Evolutionary conservation across 1,140 invertebrate genomes (phyloP), one percentile per base, ranked within the genome.

Genomic region (Drosophila grimshawi): DNA sequence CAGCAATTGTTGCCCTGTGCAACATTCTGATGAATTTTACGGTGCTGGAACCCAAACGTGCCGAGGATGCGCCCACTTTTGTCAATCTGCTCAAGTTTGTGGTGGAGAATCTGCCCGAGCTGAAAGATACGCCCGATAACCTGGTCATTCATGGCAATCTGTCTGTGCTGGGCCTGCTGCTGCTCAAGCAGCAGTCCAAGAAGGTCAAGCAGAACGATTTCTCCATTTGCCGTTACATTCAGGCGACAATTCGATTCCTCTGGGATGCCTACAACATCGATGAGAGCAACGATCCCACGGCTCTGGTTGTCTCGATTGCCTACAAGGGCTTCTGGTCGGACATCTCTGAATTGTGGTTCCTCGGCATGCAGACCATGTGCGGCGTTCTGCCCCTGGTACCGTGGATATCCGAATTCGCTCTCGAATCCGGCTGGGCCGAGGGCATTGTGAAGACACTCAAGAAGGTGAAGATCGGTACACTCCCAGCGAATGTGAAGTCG

Each of bases 1-100:
- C 94, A 5, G 96, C 97, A 0, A 96, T 98, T 93, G 95, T 97
- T 27, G 97, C 97, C 61, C 94, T 97, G 2, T 98, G 97, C 92
- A 98, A 98, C 80, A 95, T 98, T 49, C 95, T 98, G 46, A 97
- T 98, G 96, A 98, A 98, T 85, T 94, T 98, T 0, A 96, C 96
- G 8, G 97, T 98, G 1, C 91, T 98, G 32, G 97, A 98, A 91
- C 94, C 96, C 0, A 96, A 97, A 92, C 92, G 96, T 11, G 96
- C 97, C 3, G 95, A 97, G 86, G 94, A 95, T 65, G 96, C 95
- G 57, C 91, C 94, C 27, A 93, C 96, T 4, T 98, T 98, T 91
- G 95, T 95, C 64, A 95, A 95, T 49, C 92, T 98, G 4, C 93
- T 98, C 10, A 97, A 97, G 91, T 98, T 98, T 85, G 95, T 97